Evolutionary conservation across 1,140 invertebrate species (phyloP).

Genomic region (Leptopilina boulardi): DNA sequence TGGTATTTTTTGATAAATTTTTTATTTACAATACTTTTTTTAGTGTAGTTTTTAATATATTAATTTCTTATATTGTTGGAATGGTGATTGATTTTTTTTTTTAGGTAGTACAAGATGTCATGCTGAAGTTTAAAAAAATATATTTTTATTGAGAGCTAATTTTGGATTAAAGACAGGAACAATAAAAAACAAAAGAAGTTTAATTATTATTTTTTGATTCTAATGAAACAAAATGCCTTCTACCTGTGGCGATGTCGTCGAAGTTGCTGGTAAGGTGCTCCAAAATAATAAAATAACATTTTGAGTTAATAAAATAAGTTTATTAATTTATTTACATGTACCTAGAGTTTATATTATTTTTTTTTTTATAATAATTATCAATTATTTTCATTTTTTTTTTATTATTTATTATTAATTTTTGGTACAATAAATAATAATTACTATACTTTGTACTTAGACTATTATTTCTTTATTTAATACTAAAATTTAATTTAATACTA

Average conservation of each 20-base stretch:
- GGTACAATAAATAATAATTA: too few species aligned
- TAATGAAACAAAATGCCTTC: constrained; percentile 66
- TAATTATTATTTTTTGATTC: constrained; percentile 19
- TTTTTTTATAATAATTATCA: too few species aligned
- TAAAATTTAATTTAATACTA: too few species aligned
- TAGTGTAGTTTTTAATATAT: too few species aligned
- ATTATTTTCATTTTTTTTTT: too few species aligned
- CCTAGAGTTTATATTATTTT: too few species aligned
- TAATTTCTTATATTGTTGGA: constrained; percentile 36
- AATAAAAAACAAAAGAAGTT: constrained; percentile 28
- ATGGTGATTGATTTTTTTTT: constrained; percentile 40
- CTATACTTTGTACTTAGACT: too few species aligned
- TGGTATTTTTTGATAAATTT: neutral
- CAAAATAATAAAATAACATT: neutral
- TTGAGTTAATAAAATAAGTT: neutral
- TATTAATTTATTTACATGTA: too few species aligned
- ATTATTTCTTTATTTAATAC: too few species aligned
- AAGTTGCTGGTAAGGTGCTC: constrained; percentile 61
- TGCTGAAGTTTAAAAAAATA: neutral
- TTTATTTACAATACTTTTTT: too few species aligned
- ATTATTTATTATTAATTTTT: too few species aligned
- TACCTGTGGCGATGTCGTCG: constrained; percentile 65
- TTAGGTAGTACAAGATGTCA: constrained; percentile 8
- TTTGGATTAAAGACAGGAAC: constrained; percentile 36
- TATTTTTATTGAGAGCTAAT: constrained; percentile 40